Conservation (phyloP, 2,888 invertebrate genomes). For the Physocephala rufipes region DNA sequence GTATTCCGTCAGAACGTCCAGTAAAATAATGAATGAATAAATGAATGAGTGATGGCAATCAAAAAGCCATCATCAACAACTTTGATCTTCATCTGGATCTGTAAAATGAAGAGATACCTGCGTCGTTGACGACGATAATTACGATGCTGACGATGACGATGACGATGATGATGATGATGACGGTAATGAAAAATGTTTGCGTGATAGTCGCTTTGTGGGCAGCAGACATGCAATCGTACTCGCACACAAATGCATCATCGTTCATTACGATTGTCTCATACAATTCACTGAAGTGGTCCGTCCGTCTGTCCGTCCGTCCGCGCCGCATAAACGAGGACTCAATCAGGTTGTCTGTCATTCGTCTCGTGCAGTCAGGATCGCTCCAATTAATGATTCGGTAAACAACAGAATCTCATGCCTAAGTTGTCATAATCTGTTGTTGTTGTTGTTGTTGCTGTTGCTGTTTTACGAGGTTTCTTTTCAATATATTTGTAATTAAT, state of each 20-base stretch:
- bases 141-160: no score
- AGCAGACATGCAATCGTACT: background rate
- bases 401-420: slow-evolving; percentile 18
- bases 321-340: background rate
- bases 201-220: background rate
- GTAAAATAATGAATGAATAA: no score
- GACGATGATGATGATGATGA: background rate
- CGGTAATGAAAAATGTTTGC: slow-evolving; percentile 9
- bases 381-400: slow-evolving; percentile 31
- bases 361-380: slow-evolving; percentile 3
- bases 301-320: background rate
- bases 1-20: no score
- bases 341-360: background rate
- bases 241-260: slow-evolving; percentile 14
- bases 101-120: slow-evolving; percentile 1
- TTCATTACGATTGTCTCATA: no score
- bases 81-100: slow-evolving; percentile 42
- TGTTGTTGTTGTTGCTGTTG: no score
- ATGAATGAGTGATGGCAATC: slow-evolving; percentile 41
- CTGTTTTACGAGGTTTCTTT: background rate
- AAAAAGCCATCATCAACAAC: slow-evolving; percentile 48
- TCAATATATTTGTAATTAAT: slow-evolving; percentile 1
- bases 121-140: background rate
- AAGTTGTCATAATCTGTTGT: slow-evolving; percentile 22
- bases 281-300: no score